A percentile compares a stretch with the other conserved stretches of the same genome.
Evolutionary conservation across 2,797 vertebrate genomes (phyloP).

Genomic region (Australoheros facetus): DNA sequence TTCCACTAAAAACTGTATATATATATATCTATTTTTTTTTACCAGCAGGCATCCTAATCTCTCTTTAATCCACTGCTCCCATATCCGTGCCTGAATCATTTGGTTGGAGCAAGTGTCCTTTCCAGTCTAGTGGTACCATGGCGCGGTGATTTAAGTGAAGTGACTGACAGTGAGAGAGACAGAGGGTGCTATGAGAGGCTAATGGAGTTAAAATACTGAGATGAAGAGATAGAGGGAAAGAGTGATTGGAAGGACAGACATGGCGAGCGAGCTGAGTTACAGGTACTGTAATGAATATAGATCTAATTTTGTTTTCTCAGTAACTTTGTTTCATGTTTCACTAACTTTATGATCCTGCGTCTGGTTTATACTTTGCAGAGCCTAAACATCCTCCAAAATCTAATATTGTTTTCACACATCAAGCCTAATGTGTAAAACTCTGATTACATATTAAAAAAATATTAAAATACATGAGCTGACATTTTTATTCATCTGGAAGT

Average conservation of each 20-base stretch:
- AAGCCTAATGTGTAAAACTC: constrained; percentile 39
- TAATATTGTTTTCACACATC: constrained; percentile 27
- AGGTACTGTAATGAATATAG: constrained; percentile 31
- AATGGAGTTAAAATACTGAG: constrained; percentile 68
- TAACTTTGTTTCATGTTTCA: constrained; percentile 11
- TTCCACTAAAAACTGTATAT: constrained; percentile 6
- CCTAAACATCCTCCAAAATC: constrained; percentile 16
- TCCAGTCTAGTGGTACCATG: constrained; percentile 45
- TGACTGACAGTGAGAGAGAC: constrained; percentile 65
- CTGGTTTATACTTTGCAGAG: not conserved
- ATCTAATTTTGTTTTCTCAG: constrained; percentile 39
- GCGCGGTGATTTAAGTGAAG: constrained; percentile 54
- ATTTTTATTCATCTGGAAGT: constrained; percentile 48
- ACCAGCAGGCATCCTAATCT: constrained; percentile 35
- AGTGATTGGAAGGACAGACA: constrained; percentile 28
- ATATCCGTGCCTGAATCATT: constrained; percentile 38
- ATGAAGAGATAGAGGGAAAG: constrained; percentile 54
- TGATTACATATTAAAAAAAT: constrained; percentile 28
- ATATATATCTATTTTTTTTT: not conserved
- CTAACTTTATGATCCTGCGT: not conserved
- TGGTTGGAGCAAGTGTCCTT: constrained; percentile 47
- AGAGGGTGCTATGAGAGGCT: constrained; percentile 63
- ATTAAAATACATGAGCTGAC: not conserved
- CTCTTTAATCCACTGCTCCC: constrained; percentile 40
- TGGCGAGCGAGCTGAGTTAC: constrained; percentile 21